Evolutionary conservation across 2,113 vertebrate species (phyloP), one percentile per base, ranked within the genome.

Genomic region (Aix galericulata): DNA sequence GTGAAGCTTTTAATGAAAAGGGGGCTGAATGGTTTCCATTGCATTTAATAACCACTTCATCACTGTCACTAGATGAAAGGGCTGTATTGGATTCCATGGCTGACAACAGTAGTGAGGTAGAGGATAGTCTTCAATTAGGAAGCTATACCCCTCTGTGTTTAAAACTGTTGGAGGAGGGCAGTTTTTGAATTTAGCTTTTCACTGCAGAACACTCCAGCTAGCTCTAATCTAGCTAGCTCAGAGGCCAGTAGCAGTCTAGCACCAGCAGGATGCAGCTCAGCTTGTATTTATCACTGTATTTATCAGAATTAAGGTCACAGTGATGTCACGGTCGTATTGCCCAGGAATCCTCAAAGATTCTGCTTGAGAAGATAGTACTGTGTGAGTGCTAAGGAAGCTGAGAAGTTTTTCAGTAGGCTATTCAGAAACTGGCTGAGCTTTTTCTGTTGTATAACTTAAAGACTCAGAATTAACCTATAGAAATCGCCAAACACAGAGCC

Each of bases 11-110:
- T 96, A 82, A 95, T 93, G 55, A 87, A 88, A 94, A 87, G 27
- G 42, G 59, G n/a, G 13, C 52, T 81, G 93, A 81, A 91, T 88
- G 48, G 94, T 94, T 93, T 93, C 95, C 91, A 79, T 91, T 83
- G 86, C 88, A 78, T 93, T 95, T 94, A 96, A 94, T 93, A 96
- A 91, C 91, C 88, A 91, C 88, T 95, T 91, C 48, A 85, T 95
- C 95, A 82, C 40, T 89, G 95, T 81, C 90, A 55, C 69, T 13
- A 62, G 59, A 93, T 22, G 7, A 42, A 92, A 88, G 77, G 17
- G 31, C 72, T 73, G n/a, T 22, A 27, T 2, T 72, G 72, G 75
- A 81, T 81, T 86, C 88, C 78, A 62, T 1, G 62, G 59, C 91
- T 94, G 89, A 92, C 91, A 92, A 63, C 34, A 55, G 58, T 42